Evolutionary conservation across 2,113 vertebrate species (phyloP).

Genomic region (Oreochromis tanganicae): DNA sequence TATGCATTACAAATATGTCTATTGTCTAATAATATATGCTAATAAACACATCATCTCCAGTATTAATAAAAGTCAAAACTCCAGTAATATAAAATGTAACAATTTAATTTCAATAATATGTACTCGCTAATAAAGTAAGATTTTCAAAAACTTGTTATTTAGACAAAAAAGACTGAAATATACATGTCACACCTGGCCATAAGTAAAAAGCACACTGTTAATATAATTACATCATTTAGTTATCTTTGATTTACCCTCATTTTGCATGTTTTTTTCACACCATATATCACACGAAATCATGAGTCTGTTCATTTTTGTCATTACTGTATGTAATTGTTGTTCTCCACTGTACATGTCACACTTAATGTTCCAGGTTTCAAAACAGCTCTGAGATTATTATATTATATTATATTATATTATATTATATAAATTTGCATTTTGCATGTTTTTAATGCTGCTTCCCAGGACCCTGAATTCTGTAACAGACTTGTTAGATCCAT

Average conservation of each 20-base stretch:
- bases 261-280: not conserved
- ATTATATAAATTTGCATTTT: not conserved
- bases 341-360: not conserved
- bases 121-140: not conserved
- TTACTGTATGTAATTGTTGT: not conserved
- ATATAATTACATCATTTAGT: accelerated
- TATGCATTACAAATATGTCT: not conserved
- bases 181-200: not conserved
- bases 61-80: not conserved
- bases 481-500: not conserved
- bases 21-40: not conserved
- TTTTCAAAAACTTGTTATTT: not conserved
- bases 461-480: not conserved
- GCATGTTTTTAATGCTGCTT: not conserved
- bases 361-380: not conserved
- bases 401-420: not conserved
- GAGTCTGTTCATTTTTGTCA: not conserved
- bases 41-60: not conserved
- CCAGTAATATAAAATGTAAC: not conserved
- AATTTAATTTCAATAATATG: not conserved
- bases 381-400: not conserved
- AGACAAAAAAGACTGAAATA: not conserved
- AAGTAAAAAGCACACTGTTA: not conserved
- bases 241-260: not conserved
- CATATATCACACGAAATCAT: not conserved